Evolutionary conservation across 2,113 vertebrate genomes (phyloP), one percentile per base, ranked within the genome.

Genomic region (Pyxicephalus adspersus): DNA sequence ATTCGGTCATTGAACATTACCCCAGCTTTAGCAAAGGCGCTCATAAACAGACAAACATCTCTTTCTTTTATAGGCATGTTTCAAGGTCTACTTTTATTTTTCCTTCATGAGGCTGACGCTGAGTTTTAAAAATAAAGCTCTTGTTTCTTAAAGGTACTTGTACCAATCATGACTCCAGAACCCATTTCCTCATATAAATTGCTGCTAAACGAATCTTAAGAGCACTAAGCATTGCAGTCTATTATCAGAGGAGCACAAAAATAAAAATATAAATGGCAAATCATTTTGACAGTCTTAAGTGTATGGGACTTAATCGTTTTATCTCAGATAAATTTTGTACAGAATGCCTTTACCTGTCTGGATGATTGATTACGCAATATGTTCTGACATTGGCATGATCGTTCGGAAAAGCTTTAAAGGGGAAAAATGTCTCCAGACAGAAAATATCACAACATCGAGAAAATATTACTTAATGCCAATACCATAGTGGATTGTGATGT

Each of bases 291-390:
- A 82, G 61, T 66, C 80, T 75, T 75, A 82, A 82, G 80, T 75
- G 80, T 65, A 75, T 75, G 23, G 71, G 71, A 34, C 75, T 58
- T 66, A 82, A 82, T 66, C 52, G 50, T 75, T 75, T 82, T 66
- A 82, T 55, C 61, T 66, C 29, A 82, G 31, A 82, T 75, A 82
- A 67, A 75, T 82, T 75, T 64, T 64, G 60, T 57, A 60, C 71
- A 66, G 60, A 82, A 82, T 45, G 71, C 38, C 68, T 73, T 81
- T 81, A 81, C 79, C 79, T 81, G 79, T 81, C 79, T 81, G 28
- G 19, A 74, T 81, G 79, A 81, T 81, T 81, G 79, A 81, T 81
- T 64, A 73, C 57, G 61, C 79, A 81, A 81, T 81, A 81, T 81
- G 68, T 81, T 73, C 70, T 19, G 19, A 65, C 79, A 64, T 74